These are phyloP conservation scores for honey bee (Apis mellifera) DNA, from an alignment of 1,140 invertebrate species.

Conservation along the genomic window Amel_HAv3.1 CM009938.2:4830001-4830500, in stretches of 20 bases:
- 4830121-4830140: too few relatives aligned
- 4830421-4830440: neutral
- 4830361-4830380: neutral
- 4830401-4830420: too few relatives aligned
- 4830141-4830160: too few relatives aligned
- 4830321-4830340: neutral
- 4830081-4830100: too few relatives aligned
- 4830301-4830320: neutral
- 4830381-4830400: neutral
- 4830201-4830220: neutral
- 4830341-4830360: neutral
- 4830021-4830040: too few relatives aligned
- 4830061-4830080: too few relatives aligned
- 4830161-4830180: too few relatives aligned
- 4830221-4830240: neutral
- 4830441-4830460: constrained; percentile 1
- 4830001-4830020: too few relatives aligned
- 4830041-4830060: too few relatives aligned
- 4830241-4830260: neutral
- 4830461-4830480: constrained; percentile 32
- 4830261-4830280: neutral
- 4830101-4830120: too few relatives aligned
- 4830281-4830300: neutral
- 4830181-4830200: too few relatives aligned
- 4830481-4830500: constrained; percentile 41